Conservation (phyloP, 2,113 vertebrate genomes). For the Colistium nudipinnis region DNA sequence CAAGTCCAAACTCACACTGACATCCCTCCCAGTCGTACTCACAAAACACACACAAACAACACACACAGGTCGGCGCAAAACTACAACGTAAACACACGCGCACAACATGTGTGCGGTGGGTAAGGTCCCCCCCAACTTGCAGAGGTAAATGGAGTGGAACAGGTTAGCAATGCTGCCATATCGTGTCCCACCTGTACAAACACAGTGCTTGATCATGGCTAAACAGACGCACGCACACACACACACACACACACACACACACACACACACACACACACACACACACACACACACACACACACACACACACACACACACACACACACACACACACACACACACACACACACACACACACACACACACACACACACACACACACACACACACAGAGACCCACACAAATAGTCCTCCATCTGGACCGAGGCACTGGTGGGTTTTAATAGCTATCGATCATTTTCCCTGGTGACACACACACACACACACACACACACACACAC, state of each 20-base stretch:
- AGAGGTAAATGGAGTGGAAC: conserved; percentile 88
- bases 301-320: conserved; percentile 10
- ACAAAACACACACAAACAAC: conserved; percentile 51
- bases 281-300: conserved; percentile 40
- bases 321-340: conserved; percentile 14
- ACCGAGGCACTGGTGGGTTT: conserved; percentile 65
- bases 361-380: conserved; percentile 26
- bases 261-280: conserved; percentile 41
- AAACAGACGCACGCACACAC: conserved; percentile 18
- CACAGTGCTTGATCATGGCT: conserved; percentile 65
- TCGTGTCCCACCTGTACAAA: conserved; percentile 85
- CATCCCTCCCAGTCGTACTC: conserved; percentile 56
- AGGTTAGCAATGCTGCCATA: conserved; percentile 80
- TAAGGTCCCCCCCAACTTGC: conserved; percentile 69
- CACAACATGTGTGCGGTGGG: conserved; percentile 64
- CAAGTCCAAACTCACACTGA: conserved; percentile 74
- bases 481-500: too few relatives aligned
- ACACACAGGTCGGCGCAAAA: background rate
- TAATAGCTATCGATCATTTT: conserved; percentile 81
- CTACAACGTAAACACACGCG: conserved; percentile 52
- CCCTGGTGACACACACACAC: conserved; percentile 72
- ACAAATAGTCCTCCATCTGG: conserved; percentile 70
- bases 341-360: conserved; percentile 14
- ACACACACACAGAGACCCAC: conserved; percentile 42
- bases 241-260: conserved; percentile 17